phyloP scores from a whole-genome alignment of 2,797 vertebrate genomes.

The Spea hammondii region DNA sequence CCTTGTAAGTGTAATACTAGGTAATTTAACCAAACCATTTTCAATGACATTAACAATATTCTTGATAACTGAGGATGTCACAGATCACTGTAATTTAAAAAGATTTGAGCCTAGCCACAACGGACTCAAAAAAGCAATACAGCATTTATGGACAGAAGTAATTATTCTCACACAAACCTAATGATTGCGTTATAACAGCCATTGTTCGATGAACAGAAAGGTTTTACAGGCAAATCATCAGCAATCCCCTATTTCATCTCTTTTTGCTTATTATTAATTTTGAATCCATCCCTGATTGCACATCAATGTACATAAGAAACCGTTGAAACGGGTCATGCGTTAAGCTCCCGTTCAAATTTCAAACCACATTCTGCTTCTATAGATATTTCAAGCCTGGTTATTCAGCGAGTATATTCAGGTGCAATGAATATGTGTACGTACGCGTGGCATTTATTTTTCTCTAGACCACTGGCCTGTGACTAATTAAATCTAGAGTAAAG shows the following conservation, averaged over 20 bases:
- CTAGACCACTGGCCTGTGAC: neutral
- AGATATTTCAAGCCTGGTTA: too few species aligned
- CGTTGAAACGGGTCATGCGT: too few species aligned
- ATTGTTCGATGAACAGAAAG: neutral
- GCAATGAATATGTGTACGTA: too few species aligned
- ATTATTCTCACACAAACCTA: neutral
- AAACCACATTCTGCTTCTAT: too few species aligned
- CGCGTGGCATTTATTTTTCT: too few species aligned
- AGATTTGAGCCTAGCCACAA: neutral
- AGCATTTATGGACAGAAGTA: constrained; percentile 8
- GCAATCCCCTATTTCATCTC: neutral
- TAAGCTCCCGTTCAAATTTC: too few species aligned
- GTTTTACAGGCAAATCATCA: neutral
- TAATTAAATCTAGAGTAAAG: neutral
- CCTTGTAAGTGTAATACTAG: neutral
- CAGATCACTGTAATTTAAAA: constrained; percentile 6
- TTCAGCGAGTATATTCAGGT: too few species aligned
- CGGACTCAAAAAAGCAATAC: neutral
- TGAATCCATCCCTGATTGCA: too few species aligned
- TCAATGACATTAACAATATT: constrained; percentile 11
- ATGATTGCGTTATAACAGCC: neutral
- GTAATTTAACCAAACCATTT: constrained; percentile 7
- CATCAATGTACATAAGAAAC: too few species aligned
- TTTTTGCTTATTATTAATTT: too few species aligned
- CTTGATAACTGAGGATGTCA: neutral